A percentile compares a stretch with the other conserved stretches of the same genome.
These are phyloP conservation scores for Metallyticus violacea DNA, from an alignment of 2,888 invertebrate species.

Conservation along the genomic window DNA sequence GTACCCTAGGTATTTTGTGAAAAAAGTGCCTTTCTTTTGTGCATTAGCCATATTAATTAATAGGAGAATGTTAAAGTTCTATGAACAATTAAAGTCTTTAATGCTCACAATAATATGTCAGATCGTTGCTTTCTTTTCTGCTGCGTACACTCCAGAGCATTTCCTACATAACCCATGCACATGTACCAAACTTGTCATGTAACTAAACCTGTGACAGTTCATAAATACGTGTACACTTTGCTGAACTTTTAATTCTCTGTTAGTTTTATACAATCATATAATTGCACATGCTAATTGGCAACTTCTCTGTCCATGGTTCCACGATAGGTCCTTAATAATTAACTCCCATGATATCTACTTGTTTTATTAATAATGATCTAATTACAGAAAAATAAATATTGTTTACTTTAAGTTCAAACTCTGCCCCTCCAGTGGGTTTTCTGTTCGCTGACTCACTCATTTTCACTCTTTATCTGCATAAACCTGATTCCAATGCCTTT, in stretches of 20 bases:
- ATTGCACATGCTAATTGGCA: background rate
- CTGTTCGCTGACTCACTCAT: background rate
- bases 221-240: background rate
- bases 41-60: too few species aligned
- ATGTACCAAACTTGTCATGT: too few species aligned
- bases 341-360: background rate
- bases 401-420: background rate
- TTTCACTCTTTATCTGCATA: background rate
- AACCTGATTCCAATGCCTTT: too few species aligned
- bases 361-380: background rate
- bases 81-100: too few species aligned
- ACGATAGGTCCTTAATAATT: background rate
- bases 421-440: background rate
- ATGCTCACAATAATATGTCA: too few species aligned
- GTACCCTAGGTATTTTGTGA: too few species aligned
- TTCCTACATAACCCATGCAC: too few species aligned
- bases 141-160: too few species aligned
- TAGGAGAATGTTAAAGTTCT: too few species aligned
- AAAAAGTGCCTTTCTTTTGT: too few species aligned
- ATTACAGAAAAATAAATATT: background rate
- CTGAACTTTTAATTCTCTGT: background rate
- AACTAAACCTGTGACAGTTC: background rate
- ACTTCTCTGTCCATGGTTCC: background rate
- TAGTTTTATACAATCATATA: background rate
- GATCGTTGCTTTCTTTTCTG: too few species aligned